Evolutionary conservation across 1,140 invertebrate species (phyloP).

Genomic region (Bombus pascuorum): DNA sequence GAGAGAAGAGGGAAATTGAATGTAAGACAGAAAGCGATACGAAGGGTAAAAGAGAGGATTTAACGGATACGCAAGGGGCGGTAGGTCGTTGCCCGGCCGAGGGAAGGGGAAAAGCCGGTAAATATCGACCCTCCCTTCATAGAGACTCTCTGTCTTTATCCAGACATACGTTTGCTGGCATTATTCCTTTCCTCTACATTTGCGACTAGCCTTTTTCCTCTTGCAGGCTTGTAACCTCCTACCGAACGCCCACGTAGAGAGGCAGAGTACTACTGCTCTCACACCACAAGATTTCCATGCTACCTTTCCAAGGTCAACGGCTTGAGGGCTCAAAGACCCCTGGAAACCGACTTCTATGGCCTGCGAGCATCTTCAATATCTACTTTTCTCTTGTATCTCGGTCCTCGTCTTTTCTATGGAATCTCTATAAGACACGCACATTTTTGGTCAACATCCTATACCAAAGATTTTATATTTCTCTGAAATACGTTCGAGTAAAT

Average conservation of each 20-base stretch:
- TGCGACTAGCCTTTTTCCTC: slow-evolving; percentile 52
- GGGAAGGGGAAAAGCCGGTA: slow-evolving; percentile 70
- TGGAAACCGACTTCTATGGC: slow-evolving; percentile 60
- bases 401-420: neutral
- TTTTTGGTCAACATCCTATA: neutral
- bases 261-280: slow-evolving; percentile 52
- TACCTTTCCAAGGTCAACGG: slow-evolving; percentile 72
- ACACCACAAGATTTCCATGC: slow-evolving; percentile 67
- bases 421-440: neutral
- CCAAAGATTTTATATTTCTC: neutral
- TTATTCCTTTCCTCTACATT: slow-evolving; percentile 49
- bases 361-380: neutral
- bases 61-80: slow-evolving; percentile 51
- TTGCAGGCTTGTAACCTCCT: slow-evolving; percentile 58
- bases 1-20: neutral
- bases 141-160: slow-evolving; percentile 63
- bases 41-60: slow-evolving; percentile 26
- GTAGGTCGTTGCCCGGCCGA: slow-evolving; percentile 74
- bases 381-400: slow-evolving; percentile 12
- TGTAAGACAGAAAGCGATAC: slow-evolving; percentile 35
- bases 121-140: slow-evolving; percentile 78
- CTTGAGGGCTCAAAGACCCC: slow-evolving; percentile 62
- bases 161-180: slow-evolving; percentile 69
- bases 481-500: too few species aligned
- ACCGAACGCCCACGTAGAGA: slow-evolving; percentile 60